A percentile compares a stretch with the other conserved stretches of the same genome.
Evolutionary conservation across 2,797 vertebrate species (phyloP).

Genomic region (Rhinogobio ventralis): DNA sequence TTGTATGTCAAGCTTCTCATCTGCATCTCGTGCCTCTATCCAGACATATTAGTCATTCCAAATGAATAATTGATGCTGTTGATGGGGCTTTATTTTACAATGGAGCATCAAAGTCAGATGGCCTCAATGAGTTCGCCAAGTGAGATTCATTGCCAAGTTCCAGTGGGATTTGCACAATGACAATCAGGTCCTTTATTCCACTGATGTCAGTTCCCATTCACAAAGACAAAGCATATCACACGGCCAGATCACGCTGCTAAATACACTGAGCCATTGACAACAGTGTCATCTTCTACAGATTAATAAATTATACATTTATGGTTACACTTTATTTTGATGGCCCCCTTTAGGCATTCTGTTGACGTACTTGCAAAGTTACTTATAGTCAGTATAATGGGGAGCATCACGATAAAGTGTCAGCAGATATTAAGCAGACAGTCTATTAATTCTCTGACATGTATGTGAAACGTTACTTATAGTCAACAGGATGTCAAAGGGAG

Average conservation of each 20-base stretch:
- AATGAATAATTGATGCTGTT: background rate
- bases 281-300: background rate
- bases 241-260: conserved; percentile 9
- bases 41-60: background rate
- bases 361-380: background rate
- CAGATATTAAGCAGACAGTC: background rate
- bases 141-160: conserved; percentile 44
- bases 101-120: conserved; percentile 40
- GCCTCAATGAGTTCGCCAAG: conserved; percentile 28
- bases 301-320: background rate
- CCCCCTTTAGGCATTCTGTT: background rate
- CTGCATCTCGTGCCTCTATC: background rate
- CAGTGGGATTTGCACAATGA: conserved; percentile 46
- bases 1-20: background rate
- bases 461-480: background rate
- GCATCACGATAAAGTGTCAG: background rate
- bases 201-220: conserved; percentile 39
- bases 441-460: background rate
- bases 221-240: conserved; percentile 6
- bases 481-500: background rate
- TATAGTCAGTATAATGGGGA: background rate
- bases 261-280: conserved; percentile 46
- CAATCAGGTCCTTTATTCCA: conserved; percentile 61
- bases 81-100: background rate
- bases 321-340: background rate